Evolutionary conservation across 2,888 invertebrate species (phyloP), one percentile per base, ranked within the genome.

Genomic region (Teleiodes luculella): DNA sequence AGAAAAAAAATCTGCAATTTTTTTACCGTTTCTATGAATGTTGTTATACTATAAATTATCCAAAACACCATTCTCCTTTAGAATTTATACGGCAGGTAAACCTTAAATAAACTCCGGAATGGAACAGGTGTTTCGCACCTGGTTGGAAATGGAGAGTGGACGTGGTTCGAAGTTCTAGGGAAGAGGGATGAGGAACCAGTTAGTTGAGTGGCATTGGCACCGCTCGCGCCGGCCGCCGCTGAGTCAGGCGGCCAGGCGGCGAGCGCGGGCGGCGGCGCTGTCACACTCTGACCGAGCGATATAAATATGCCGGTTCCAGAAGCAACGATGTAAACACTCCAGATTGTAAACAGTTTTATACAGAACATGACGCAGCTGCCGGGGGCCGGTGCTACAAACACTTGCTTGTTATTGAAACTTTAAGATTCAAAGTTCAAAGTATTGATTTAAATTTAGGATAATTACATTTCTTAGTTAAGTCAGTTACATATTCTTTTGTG

Each of bases 251-350:
- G 13, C 2, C 8, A 3, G 3, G 37, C 4, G 13, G 16, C 5
- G 2, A 13, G 37, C 3, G 14, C 14, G 3, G 41, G 41, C 20
- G 16, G 41, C n/a, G n/a, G n/a, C n/a, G 7, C 14, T 37, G n/a
- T 20, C 14, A 14, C 14, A 18, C 41, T 41, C 18, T 41, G 41
- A 41, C 41, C 18, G 11, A 16, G 41, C 11, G 18, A 20, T 41
- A 41, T 41, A 41, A 41, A 41, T 41, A 41, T 41, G 41, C 41
- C 20, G 18, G 18, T 41, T 41, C 41, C 41, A 41, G 41, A 41
- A 41, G 18, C 16, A 1, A 20, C 41, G 41, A 20, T 11, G 41
- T 41, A 41, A 41, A 41, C 41, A 41, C 41, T 41, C 41, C 41
- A 20, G 41, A 16, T 14, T 20, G 41, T 41, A 41, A 41, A 41